A percentile compares a stretch with the other conserved stretches of the same genome.
These are phyloP conservation scores for Melanotaenia boesemani DNA, from an alignment of 2,797 vertebrate species.

Conservation along the genomic window DNA sequence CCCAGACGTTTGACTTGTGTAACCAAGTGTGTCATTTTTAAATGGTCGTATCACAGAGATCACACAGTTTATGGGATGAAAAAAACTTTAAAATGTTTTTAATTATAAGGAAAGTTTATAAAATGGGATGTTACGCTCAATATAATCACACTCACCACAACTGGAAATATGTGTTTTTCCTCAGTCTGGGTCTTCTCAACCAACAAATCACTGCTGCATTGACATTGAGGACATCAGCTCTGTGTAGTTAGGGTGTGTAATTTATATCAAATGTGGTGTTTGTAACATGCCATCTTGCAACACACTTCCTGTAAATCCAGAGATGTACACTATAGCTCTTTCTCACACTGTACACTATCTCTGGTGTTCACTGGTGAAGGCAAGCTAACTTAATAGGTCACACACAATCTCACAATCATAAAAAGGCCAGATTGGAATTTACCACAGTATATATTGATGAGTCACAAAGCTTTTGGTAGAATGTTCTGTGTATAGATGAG, in stretches of 20 bases:
- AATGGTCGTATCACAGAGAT: neutral
- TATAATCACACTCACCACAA: conserved; percentile 2
- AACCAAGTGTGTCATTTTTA: conserved; percentile 15
- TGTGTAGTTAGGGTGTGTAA: conserved; percentile 30
- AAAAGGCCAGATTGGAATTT: too few species aligned
- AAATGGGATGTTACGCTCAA: conserved; percentile 19
- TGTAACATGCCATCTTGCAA: neutral
- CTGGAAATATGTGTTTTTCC: conserved; percentile 37
- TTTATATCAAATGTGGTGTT: conserved; percentile 16
- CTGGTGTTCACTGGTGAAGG: conserved; percentile 7
- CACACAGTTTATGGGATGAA: conserved; percentile 13
- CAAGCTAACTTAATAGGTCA: too few species aligned
- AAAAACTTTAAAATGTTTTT: conserved; percentile 21
- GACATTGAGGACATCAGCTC: conserved; percentile 31
- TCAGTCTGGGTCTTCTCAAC: conserved; percentile 5
- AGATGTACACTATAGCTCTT: neutral
- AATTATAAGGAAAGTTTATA: conserved; percentile 33
- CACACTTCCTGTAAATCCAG: neutral
- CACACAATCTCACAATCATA: too few species aligned
- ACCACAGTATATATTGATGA: too few species aligned
- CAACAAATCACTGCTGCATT: conserved; percentile 24
- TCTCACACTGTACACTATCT: neutral
- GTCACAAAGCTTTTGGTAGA: too few species aligned
- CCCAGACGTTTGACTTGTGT: neutral
- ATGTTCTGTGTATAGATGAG: too few species aligned